Evolutionary conservation across 1,140 invertebrate species (phyloP).

Genomic region (Streblospio benedicti): DNA sequence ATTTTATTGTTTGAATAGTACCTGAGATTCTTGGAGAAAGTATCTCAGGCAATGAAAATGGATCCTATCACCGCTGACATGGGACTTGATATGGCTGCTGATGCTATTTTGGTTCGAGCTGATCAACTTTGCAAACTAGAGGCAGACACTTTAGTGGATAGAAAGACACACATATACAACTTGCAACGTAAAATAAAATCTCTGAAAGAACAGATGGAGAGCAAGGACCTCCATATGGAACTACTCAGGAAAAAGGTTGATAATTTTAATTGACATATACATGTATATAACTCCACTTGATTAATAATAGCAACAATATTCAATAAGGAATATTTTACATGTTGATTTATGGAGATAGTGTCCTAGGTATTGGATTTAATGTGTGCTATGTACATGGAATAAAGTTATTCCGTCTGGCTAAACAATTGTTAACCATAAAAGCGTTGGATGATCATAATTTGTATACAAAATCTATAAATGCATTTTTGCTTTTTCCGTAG

Average conservation of each 20-base stretch:
- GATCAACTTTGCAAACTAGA: conserved; percentile 44
- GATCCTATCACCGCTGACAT: conserved; percentile 42
- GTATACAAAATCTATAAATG: neutral
- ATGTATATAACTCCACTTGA: neutral
- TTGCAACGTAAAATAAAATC: conserved; percentile 53
- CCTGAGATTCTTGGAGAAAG: conserved; percentile 36
- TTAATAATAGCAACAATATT: no score
- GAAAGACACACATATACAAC: conserved; percentile 44
- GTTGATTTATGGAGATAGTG: no score
- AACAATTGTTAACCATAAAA: no score
- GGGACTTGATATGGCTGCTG: conserved; percentile 42
- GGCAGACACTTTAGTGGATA: conserved; percentile 34
- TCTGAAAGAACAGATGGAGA: conserved; percentile 76
- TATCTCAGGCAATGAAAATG: conserved; percentile 44
- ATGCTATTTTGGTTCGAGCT: conserved; percentile 39
- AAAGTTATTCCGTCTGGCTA: no score
- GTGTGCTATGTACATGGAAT: no score
- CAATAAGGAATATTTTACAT: no score
- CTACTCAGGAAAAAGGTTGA: conserved; percentile 70
- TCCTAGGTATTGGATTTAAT: no score
- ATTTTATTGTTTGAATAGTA: conserved; percentile 23
- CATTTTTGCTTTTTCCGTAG: neutral
- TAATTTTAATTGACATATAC: neutral
- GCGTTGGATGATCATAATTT: no score
- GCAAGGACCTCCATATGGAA: conserved; percentile 82